Conservation (phyloP, 2,888 invertebrate genomes). For the Aricia artaxerxes region DNA sequence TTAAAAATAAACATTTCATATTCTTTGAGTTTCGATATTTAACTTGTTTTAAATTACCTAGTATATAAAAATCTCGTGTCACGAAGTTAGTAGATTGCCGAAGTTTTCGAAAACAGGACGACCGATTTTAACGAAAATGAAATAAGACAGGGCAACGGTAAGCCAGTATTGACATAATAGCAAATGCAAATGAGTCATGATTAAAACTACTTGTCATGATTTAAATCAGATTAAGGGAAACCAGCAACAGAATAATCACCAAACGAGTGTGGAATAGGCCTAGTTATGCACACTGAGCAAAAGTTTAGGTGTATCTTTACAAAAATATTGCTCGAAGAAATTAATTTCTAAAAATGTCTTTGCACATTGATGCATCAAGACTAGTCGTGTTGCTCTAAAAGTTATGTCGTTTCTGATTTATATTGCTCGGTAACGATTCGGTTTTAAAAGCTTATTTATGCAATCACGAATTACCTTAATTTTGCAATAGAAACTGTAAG, state of each 20-base stretch:
- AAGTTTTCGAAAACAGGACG: neutral
- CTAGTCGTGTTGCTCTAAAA: neutral
- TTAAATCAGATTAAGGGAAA: constrained; percentile 6
- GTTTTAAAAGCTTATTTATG: neutral
- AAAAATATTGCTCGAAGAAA: constrained; percentile 7
- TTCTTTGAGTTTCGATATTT: neutral
- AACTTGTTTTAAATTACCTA: neutral
- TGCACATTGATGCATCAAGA: neutral
- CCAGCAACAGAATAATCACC: neutral
- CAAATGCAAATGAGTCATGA: neutral
- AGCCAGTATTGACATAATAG: neutral
- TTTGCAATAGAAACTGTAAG: neutral
- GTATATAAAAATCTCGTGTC: neutral
- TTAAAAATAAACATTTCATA: neutral
- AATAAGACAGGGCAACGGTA: neutral
- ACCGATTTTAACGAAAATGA: neutral
- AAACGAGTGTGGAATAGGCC: neutral
- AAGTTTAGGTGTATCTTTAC: constrained; percentile 5
- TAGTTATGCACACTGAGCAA: constrained; percentile 9
- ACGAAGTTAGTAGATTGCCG: neutral
- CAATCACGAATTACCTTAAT: neutral
- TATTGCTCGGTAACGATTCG: neutral
- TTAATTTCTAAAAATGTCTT: neutral
- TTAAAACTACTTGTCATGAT: neutral
- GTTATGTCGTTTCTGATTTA: neutral